Conservation (phyloP, 2,888 invertebrate genomes). For the Graphium colonna region DNA sequence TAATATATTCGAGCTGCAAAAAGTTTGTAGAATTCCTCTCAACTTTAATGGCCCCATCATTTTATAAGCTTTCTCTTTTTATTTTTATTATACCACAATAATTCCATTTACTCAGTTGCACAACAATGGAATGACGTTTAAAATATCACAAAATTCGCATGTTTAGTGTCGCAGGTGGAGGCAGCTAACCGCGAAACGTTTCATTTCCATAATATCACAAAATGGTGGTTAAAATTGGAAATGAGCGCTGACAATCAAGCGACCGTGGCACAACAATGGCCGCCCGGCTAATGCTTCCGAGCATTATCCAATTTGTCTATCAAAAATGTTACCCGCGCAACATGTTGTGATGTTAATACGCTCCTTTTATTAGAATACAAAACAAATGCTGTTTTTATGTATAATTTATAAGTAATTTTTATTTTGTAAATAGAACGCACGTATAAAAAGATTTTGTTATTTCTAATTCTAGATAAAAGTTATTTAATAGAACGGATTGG, state of each 20-base stretch:
- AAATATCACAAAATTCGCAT: constrained; percentile 40
- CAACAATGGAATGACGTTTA: constrained; percentile 53
- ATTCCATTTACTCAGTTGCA: constrained; percentile 38
- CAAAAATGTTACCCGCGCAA: constrained; percentile 62
- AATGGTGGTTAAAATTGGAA: constrained; percentile 72
- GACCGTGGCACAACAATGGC: constrained; percentile 64
- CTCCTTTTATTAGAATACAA: neutral
- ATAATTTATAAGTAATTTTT: no score
- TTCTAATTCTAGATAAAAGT: no score
- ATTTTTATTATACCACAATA: neutral
- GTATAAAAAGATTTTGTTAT: no score
- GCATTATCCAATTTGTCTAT: constrained; percentile 75
- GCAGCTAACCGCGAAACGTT: constrained; percentile 76
- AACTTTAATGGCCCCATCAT: no score
- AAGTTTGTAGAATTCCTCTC: no score
- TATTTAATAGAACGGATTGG: neutral
- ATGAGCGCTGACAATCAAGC: constrained; percentile 65
- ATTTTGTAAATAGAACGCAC: no score
- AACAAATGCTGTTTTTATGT: no score
- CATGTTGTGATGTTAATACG: constrained; percentile 24
- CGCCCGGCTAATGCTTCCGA: constrained; percentile 46
- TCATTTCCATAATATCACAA: constrained; percentile 75
- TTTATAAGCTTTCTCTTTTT: no score
- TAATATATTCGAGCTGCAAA: no score
- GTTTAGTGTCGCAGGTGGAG: constrained; percentile 38